Conservation (phyloP, 2,113 vertebrate genomes). For the Coptodon bakossiorum region DNA sequence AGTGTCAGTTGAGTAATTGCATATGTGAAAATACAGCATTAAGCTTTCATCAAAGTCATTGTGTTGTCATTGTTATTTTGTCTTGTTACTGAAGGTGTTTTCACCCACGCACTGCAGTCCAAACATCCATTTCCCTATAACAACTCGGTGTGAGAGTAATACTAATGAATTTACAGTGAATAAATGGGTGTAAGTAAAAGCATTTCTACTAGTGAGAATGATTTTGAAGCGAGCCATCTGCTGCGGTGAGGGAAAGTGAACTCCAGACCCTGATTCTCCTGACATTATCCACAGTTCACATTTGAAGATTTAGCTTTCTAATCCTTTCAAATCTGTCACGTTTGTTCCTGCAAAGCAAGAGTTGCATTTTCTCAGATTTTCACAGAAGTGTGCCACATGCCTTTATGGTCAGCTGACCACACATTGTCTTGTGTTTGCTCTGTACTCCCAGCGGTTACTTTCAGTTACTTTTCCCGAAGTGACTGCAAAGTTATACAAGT, state of each 20-base stretch:
- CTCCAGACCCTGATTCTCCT: neutral
- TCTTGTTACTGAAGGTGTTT: neutral
- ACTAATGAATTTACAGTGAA: neutral
- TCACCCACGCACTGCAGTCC: neutral
- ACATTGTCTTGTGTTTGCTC: neutral
- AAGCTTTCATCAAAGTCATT: neutral
- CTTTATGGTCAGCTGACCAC: conserved; percentile 30
- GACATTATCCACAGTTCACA: neutral
- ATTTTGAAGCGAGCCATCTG: neutral
- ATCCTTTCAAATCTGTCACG: neutral
- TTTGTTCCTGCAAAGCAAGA: neutral
- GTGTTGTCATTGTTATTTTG: neutral
- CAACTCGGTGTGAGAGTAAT: neutral
- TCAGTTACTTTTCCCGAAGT: neutral
- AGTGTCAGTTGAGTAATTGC: neutral
- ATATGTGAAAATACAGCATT: conserved; percentile 45
- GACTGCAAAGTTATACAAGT: neutral
- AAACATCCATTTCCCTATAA: neutral
- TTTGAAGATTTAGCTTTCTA: neutral
- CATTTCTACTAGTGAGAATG: neutral
- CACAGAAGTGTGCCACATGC: conserved; percentile 37
- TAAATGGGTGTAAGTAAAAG: neutral
- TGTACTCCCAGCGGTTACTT: neutral
- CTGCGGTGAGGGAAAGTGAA: neutral
- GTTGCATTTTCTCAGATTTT: neutral